Base-by-base conservation (phyloP, 2,797 vertebrate genomes). In the Myripristis jacobus region DNA sequence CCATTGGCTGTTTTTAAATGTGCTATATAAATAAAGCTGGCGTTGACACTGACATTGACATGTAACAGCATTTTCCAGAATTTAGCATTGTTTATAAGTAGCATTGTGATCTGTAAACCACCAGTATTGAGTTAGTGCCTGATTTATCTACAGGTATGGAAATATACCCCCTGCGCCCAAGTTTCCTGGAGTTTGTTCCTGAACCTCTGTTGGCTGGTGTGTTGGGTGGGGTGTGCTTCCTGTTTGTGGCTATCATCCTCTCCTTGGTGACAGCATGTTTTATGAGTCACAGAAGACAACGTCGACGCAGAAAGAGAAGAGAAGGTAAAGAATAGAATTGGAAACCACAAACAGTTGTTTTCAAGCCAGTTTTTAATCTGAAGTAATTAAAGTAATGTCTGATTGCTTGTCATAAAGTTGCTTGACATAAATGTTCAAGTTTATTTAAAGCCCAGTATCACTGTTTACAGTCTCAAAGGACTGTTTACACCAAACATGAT, bases 141-240 rank as follows among this genome's bases (percentile, higher is more conserved):
- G 22, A 2, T 66, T 47, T 81, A 29, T 56, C 83, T 73, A 5
- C 90, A 98, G 97, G 96, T 25, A 96, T 98, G 95, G 96, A 95
- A 69, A 91, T 98, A 72, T 98, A 98, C 80, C 95, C 97, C 0
- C 89, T 95, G 1, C 94, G 92, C 16, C 94, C 94, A 0, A 93
- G 95, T 89, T 93, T 96, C 74, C 90, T 97, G 0, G 95, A 96
- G 73, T 92, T 95, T n/a, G 90, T 97, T 71, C 96, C 96, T 0
- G 94, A 96, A 89, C 96, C 97, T 0, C 92, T 99, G 70, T 78
- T 99, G 88, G 97, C 98, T 0, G 98, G 97, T 1, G 91, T 98
- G 76, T 90, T 99, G 2, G 98, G 94, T 0, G 97, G 97, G 0
- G 92, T 96, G 77, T 97, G 97, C 89, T 99, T 99, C 88, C 94